Conservation (phyloP, 2,888 invertebrate genomes). For the Ceriagrion tenellum region DNA sequence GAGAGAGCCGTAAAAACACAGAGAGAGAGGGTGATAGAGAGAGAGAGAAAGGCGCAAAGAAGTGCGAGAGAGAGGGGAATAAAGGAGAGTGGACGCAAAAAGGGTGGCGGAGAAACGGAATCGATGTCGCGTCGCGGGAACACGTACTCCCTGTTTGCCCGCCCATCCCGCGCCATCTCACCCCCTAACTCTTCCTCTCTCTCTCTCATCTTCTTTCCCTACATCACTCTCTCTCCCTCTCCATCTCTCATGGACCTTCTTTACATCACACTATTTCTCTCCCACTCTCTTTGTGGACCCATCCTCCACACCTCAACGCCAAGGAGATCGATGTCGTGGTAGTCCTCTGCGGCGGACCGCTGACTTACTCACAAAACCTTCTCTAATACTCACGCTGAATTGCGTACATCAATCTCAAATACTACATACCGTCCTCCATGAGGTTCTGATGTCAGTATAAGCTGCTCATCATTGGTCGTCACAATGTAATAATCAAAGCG, state of each 20-base stretch:
- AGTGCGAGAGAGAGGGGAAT: neutral
- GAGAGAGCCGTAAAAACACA: neutral
- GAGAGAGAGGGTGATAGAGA: neutral
- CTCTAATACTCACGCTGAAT: neutral
- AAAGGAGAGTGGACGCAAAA: neutral
- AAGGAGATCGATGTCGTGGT: neutral
- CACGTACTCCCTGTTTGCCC: neutral
- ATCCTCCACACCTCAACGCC: neutral
- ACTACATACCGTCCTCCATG: too few species aligned
- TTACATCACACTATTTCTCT: neutral
- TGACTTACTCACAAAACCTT: neutral
- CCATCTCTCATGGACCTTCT: neutral
- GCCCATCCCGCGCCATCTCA: neutral
- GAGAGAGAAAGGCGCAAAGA: too few species aligned
- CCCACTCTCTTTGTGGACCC: neutral
- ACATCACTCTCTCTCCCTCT: neutral
- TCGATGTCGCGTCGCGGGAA: neutral
- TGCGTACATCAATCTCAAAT: too few species aligned
- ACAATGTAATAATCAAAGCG: too few species aligned
- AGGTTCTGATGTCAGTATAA: too few species aligned
- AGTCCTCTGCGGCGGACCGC: neutral
- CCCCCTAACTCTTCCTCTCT: neutral
- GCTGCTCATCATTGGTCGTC: too few species aligned
- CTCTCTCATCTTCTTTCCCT: neutral
- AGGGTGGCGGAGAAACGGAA: slow-evolving; percentile 5